A percentile compares a stretch with the other conserved stretches of the same genome.
phyloP scores from a whole-genome alignment of 2,113 vertebrate genomes.

The Nothocercus julius region DNA sequence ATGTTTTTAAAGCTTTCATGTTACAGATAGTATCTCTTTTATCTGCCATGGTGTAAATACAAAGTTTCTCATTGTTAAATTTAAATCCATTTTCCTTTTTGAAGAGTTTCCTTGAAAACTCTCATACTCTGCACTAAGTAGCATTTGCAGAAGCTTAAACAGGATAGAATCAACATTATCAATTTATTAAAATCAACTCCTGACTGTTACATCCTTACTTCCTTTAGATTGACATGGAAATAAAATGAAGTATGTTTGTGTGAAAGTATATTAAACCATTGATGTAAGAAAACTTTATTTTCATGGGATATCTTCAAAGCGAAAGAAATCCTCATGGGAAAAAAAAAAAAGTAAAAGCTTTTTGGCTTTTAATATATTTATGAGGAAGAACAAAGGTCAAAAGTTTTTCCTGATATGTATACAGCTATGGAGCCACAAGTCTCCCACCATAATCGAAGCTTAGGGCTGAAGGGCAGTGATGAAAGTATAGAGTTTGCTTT shows the following conservation, averaged over 20 bases:
- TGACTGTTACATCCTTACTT: background rate
- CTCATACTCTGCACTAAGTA: conserved; percentile 3
- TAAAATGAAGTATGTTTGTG: background rate
- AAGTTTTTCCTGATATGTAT: conserved; percentile 8
- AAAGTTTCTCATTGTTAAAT: conserved; percentile 35
- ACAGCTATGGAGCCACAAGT: background rate
- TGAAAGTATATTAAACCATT: background rate
- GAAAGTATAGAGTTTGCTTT: conserved; percentile 18
- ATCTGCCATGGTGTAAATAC: background rate
- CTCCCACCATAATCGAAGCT: background rate
- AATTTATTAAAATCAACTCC: conserved; percentile 56
- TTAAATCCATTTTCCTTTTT: background rate
- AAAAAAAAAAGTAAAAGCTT: background rate
- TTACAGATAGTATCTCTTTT: conserved; percentile 18
- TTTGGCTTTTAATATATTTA: conserved; percentile 24
- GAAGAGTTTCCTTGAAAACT: conserved; percentile 16
- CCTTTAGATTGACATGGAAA: background rate
- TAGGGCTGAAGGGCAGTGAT: background rate
- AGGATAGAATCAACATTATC: conserved; percentile 21
- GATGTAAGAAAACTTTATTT: conserved; percentile 37
- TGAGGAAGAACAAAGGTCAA: conserved; percentile 19
- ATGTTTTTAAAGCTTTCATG: background rate
- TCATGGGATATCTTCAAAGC: conserved; percentile 31
- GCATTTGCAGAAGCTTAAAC: conserved; percentile 31
- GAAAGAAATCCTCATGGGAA: conserved; percentile 17